Evolutionary conservation across 1,140 invertebrate genomes (phyloP).

Genomic region (Drosophila nigrodunni): DNA sequence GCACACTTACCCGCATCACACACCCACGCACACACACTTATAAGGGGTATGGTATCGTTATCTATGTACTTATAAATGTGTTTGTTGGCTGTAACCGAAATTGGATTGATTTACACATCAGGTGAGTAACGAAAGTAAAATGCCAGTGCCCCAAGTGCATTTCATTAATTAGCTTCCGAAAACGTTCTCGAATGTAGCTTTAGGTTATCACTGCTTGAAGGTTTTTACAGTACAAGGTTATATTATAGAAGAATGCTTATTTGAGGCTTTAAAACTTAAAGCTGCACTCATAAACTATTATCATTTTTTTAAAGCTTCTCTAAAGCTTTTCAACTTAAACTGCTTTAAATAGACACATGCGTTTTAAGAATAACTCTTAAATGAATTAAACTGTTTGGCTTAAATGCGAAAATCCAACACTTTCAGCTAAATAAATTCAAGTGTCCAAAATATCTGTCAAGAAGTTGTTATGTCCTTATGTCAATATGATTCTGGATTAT

Average conservation of each 20-base stretch:
- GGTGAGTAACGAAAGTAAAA: conserved; percentile 48
- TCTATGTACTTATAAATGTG: conserved; percentile 40
- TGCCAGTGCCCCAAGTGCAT: conserved; percentile 46
- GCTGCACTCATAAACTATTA: no score
- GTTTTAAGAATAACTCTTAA: no score
- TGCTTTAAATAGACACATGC: no score
- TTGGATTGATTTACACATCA: conserved; percentile 75
- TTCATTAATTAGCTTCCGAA: conserved; percentile 49
- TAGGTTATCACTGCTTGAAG: not conserved
- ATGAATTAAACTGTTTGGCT: no score
- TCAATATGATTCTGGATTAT: no score
- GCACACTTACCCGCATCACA: conserved; percentile 49
- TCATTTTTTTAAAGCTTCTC: no score
- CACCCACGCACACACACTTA: conserved; percentile 24
- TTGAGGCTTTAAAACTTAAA: not conserved
- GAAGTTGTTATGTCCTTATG: no score
- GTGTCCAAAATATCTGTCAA: no score
- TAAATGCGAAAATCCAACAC: no score
- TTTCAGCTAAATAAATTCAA: no score
- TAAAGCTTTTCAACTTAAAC: no score
- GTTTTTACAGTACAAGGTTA: not conserved
- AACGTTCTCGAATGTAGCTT: not conserved
- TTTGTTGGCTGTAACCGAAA: conserved; percentile 55
- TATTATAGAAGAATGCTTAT: not conserved
- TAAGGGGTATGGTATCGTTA: conserved; percentile 42